phyloP scores from a whole-genome alignment of 1,140 invertebrate genomes.

The Bombus fervidus region DNA sequence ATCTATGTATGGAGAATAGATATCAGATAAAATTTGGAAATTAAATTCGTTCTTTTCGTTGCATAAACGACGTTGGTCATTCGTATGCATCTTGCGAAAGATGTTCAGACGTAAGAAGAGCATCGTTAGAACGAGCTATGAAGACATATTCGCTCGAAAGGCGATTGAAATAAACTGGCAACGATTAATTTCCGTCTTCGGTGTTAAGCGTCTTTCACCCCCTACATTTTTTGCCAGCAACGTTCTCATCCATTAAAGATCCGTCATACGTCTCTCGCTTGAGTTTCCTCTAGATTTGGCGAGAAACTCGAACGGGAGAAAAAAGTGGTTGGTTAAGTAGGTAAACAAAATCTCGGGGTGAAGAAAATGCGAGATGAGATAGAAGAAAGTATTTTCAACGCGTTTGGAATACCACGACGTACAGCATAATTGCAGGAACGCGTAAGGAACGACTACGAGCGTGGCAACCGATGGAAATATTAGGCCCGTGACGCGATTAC shows the following conservation, averaged over 20 bases:
- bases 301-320: background rate
- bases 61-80: background rate
- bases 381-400: background rate
- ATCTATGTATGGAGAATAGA: too few relatives aligned
- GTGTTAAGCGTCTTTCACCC: background rate
- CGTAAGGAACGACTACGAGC: too few relatives aligned
- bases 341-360: background rate
- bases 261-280: slow-evolving; percentile 12
- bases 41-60: background rate
- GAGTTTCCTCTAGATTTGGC: background rate
- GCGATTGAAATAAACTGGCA: background rate
- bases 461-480: too few relatives aligned
- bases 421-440: too few relatives aligned
- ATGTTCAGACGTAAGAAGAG: background rate
- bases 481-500: too few relatives aligned
- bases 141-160: slow-evolving; percentile 6
- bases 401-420: background rate
- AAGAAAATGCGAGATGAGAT: too few relatives aligned
- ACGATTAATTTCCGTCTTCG: slow-evolving; percentile 17
- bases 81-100: too few relatives aligned
- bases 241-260: slow-evolving; percentile 49
- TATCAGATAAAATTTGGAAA: too few relatives aligned
- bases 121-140: background rate
- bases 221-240: slow-evolving; percentile 3
- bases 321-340: slow-evolving; percentile 7